Base-by-base conservation (phyloP, 2,797 vertebrate species). In the Coendou prehensilis region DNA sequence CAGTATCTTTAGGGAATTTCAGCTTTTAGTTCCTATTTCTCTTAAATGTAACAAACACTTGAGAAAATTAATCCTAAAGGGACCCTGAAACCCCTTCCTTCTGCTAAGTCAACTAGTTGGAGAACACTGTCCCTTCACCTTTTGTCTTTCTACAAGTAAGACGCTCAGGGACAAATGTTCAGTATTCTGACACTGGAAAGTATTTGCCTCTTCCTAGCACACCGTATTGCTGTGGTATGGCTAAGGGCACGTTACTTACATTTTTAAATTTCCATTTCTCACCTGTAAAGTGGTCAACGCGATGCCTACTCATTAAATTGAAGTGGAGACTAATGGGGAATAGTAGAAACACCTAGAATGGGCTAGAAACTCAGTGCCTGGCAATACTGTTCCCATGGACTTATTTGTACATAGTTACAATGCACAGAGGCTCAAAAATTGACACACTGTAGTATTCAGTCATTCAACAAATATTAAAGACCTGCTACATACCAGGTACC, bases 11-110 rank as follows among this genome's bases (percentile, higher is more conserved):
- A 30, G 61, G 45, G 30, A 41, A 64, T 78, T 50, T 79, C 56
- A 67, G 56, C 18, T 92, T 88, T 96, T 30, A 75, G 33, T 88
- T 84, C 33, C 52, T 94, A 41, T 73, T 95, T 54, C 76, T 78
- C 41, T 56, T 87, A 89, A 80, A 78, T 85, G 56, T 9, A 26
- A 78, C 1, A 9, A 56, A 81, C 41, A 26, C 18, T 37, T 71
- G 64, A 93, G 26, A 71, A 93, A 88, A 92, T 5, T 17, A 92
- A 83, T 20, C 4, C n/a, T 59, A 28, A 45, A 71, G 10, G 9
- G 33, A 86, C 37, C 18, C 37, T 52, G 8, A 23, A 50, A n/a
- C 8, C 28, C 50, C 87, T 76, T 47, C n/a, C 57, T 75, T 67
- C 59, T 83, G 26, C 8, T 9, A 50, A 30, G 37, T 69, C 30